A percentile compares a stretch with the other conserved stretches of the same genome.
Evolutionary conservation across 1,140 invertebrate species (phyloP).

Genomic region (Periplaneta americana): DNA sequence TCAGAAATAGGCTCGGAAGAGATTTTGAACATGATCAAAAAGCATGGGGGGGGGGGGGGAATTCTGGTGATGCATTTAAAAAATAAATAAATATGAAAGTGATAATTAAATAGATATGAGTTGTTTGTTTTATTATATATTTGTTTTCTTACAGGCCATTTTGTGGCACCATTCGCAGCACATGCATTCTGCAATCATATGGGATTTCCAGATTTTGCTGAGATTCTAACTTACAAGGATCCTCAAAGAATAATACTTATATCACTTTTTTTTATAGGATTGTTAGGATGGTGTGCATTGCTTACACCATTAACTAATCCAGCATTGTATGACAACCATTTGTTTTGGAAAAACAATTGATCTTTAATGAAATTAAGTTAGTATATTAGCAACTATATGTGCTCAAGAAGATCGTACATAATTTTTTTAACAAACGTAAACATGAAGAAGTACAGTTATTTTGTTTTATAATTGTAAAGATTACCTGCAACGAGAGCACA

Average conservation of each 20-base stretch:
- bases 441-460: too few relatives aligned
- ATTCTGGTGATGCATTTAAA: neutral
- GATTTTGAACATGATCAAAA: too few relatives aligned
- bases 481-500: too few relatives aligned
- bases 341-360: constrained; percentile 46
- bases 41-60: too few relatives aligned
- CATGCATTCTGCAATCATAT: constrained; percentile 96
- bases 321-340: constrained; percentile 63
- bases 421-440: too few relatives aligned
- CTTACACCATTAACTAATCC: constrained; percentile 76
- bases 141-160: constrained; percentile 71
- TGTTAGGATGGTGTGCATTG: constrained; percentile 70
- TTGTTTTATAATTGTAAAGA: too few relatives aligned
- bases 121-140: neutral
- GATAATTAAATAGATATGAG: neutral
- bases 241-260: constrained; percentile 55
- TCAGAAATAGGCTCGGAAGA: too few relatives aligned
- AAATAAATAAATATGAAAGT: too few relatives aligned
- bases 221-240: constrained; percentile 62
- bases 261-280: constrained; percentile 67
- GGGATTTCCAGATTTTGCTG: constrained; percentile 86
- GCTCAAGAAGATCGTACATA: too few relatives aligned
- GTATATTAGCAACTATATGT: too few relatives aligned
- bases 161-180: constrained; percentile 79
- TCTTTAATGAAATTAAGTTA: too few relatives aligned